Evolutionary conservation across 1,140 invertebrate species (phyloP).

Genomic region (Orchestia grillus): DNA sequence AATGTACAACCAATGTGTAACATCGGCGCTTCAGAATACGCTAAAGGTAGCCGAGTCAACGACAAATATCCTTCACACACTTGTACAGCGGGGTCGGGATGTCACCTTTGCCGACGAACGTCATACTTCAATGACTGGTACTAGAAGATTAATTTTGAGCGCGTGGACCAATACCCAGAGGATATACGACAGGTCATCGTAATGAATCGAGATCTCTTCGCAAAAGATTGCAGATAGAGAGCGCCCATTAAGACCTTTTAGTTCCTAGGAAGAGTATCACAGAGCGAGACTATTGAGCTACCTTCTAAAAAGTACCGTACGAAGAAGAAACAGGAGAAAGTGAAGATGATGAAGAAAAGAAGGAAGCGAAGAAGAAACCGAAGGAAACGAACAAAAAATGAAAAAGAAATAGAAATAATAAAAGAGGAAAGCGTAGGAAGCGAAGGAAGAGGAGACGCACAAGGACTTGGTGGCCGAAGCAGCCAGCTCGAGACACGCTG

Average conservation of each 20-base stretch:
- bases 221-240: background rate
- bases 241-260: background rate
- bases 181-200: background rate
- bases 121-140: background rate
- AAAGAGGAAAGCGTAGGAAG: no score
- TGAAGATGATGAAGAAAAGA: background rate
- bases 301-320: background rate
- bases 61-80: background rate
- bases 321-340: background rate
- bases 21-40: background rate
- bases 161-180: background rate
- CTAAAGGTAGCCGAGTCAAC: background rate
- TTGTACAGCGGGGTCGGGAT: background rate
- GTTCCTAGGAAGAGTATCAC: background rate
- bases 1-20: background rate
- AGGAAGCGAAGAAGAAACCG: no score
- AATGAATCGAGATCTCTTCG: background rate
- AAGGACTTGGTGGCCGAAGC: background rate
- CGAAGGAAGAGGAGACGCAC: no score
- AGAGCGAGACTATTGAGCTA: background rate
- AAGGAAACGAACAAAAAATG: no score
- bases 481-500: background rate
- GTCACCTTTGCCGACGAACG: background rate
- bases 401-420: no score
- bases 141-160: background rate